Evolutionary conservation across 92 coral and sea anemone species (phyloP), one percentile per base, ranked within the genome.

Genomic region (Palythoa grandiflora): DNA sequence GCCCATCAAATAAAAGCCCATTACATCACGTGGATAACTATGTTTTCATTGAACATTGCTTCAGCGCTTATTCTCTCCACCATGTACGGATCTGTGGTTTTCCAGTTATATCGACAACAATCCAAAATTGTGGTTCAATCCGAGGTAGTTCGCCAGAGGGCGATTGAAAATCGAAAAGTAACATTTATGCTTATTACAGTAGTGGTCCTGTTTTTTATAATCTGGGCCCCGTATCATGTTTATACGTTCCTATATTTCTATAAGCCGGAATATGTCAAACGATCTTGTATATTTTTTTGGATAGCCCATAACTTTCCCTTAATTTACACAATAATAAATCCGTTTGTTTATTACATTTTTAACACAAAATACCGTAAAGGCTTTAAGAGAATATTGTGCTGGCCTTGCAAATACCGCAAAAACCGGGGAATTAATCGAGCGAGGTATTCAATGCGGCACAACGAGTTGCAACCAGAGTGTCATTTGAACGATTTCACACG

Each of bases 221-320:
- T 79, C 71, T 79, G 84, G 84, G 71, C 84, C 13, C 84, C 84
- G 36, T 79, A 79, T 61, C 84, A 79, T 15, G 84, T 79, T 1
- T 79, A 79, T 16, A 79, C 84, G 16, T 79, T 79, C 70, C 44
- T 79, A 11, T 79, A 35, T 9, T 79, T 79, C 19, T 71, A 60
- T 39, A 79, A 79, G 16, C 84, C 84, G 6, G 53, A 44, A 13
- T 79, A 79, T 61, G 57, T 79, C 55, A 61, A 28, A 16, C 44
- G 16, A 0, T 79, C 84, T 16, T 79, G 84, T 50, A 61, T 73
- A 11, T 79, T 79, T 61, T 68, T 79, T 2, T 60, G 84, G 84
- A 79, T 79, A 6, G 84, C 84, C 10, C 60, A 79, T 19, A 79
- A 79, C 9, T 79, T 79, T 7, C 84, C 84, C 0, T 71, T 79